These are phyloP conservation scores for Kryptopterus vitreolus DNA, from an alignment of 2,797 vertebrate species.

Conservation along the genomic window DNA sequence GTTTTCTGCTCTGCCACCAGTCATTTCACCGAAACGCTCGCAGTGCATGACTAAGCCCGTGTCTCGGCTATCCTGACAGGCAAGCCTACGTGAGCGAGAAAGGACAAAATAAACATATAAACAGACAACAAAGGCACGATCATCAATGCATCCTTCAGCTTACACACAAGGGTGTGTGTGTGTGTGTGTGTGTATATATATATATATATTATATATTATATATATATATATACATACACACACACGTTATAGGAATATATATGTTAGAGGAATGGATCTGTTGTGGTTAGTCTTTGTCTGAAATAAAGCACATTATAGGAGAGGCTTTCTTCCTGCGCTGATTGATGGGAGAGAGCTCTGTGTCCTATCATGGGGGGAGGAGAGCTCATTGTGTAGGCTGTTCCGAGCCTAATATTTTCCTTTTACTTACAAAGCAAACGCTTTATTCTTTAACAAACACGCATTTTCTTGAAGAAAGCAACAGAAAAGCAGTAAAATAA, in stretches of 20 bases:
- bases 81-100: not conserved
- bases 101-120: not conserved
- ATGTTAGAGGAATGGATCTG: slow-evolving; percentile 56
- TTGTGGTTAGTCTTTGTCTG: slow-evolving; percentile 74
- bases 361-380: slow-evolving; percentile 35
- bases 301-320: slow-evolving; percentile 60
- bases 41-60: slow-evolving; percentile 21
- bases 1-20: not conserved
- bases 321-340: slow-evolving; percentile 47
- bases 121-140: not conserved
- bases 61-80: slow-evolving; percentile 16
- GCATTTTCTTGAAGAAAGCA: slow-evolving; percentile 7
- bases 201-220: too few species aligned
- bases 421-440: slow-evolving; percentile 32
- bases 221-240: too few species aligned
- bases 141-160: not conserved
- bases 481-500: not conserved
- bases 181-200: too few species aligned
- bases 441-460: slow-evolving; percentile 11
- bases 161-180: too few species aligned
- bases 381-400: slow-evolving; percentile 70
- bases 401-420: slow-evolving; percentile 47
- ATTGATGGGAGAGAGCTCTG: slow-evolving; percentile 36
- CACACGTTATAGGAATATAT: slow-evolving; percentile 50
- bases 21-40: not conserved